A percentile compares a stretch with the other conserved stretches of the same genome.
phyloP scores from a whole-genome alignment of 2,888 invertebrate genomes.

The Dorcus hopei region DNA sequence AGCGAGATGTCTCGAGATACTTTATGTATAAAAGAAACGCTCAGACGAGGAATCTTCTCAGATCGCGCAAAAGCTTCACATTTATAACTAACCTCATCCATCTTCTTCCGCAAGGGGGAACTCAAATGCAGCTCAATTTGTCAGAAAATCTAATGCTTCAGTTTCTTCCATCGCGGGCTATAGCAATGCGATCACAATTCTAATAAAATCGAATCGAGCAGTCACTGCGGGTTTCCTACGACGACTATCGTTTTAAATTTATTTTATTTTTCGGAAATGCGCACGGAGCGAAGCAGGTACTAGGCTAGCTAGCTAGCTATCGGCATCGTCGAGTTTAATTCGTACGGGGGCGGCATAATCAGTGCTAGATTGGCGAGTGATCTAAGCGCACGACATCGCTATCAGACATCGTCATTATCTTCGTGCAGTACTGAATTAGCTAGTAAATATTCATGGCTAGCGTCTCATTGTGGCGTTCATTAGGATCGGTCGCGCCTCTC shows the following conservation, averaged over 20 bases:
- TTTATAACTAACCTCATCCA: constrained; percentile 56
- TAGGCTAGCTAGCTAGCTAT: not conserved
- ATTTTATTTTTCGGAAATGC: constrained; percentile 29
- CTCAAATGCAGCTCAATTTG: constrained; percentile 55
- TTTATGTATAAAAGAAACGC: constrained; percentile 50
- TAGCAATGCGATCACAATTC: constrained; percentile 28
- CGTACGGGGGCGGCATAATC: constrained; percentile 40
- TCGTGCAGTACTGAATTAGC: constrained; percentile 44
- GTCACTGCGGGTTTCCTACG: constrained; percentile 28
- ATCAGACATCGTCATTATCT: constrained; percentile 45
- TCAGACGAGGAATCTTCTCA: constrained; percentile 46
- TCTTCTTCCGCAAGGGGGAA: constrained; percentile 49
- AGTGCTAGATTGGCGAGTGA: constrained; percentile 37
- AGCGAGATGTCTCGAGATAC: constrained; percentile 45
- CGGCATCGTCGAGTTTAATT: constrained; percentile 10
- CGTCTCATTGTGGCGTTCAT: constrained; percentile 41
- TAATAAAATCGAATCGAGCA: constrained; percentile 33
- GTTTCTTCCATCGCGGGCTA: constrained; percentile 28
- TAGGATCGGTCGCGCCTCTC: constrained; percentile 35
- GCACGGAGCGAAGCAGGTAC: constrained; percentile 16
- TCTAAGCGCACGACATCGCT: constrained; percentile 28
- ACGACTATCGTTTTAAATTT: constrained; percentile 30
- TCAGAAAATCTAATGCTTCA: constrained; percentile 52
- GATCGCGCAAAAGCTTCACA: constrained; percentile 53
- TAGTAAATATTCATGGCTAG: constrained; percentile 54